These are phyloP conservation scores for fruit fly (Drosophila melanogaster) DNA, from an alignment of 1,140 invertebrate genomes.

Conservation along the genomic window Release_6_plus_ISO1_MT NT_037436.4:1980501-1981000, in stretches of 20 bases:
- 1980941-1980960: constrained; percentile 9
- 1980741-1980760: too few species aligned
- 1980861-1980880: neutral
- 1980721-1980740: neutral
- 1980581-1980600: constrained; percentile 56
- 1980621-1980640: constrained; percentile 23
- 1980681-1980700: too few species aligned
- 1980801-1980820: too few species aligned
- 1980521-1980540: constrained; percentile 20
- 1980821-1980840: neutral
- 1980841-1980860: neutral
- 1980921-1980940: constrained; percentile 28
- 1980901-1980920: constrained; percentile 27
- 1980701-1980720: neutral
- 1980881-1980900: constrained; percentile 19
- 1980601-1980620: constrained; percentile 69
- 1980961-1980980: constrained; percentile 5
- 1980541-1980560: constrained; percentile 58
- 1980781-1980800: too few species aligned
- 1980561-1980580: constrained; percentile 62
- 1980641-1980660: neutral
- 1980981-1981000: constrained; percentile 15
- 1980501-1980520: neutral
- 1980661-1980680: neutral
- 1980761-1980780: too few species aligned